Conservation (phyloP, 1,140 invertebrate genomes). For the Harlomillsia oculata region DNA sequence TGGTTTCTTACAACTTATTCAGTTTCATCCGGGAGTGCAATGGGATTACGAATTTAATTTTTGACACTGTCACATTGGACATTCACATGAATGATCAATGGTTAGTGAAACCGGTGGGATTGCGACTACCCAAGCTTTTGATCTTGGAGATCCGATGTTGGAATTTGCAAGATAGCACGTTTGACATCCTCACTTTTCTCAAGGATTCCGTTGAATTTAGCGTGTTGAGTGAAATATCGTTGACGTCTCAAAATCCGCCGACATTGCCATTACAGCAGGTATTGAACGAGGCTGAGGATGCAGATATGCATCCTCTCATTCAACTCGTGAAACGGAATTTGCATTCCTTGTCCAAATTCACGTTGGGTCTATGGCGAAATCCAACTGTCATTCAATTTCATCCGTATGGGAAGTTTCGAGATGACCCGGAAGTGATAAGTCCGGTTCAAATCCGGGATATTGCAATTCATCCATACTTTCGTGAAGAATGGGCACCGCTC, state of each 20-base stretch:
- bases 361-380: not conserved
- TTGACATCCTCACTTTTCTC: conserved; percentile 8
- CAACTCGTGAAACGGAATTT: not conserved
- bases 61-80: not conserved
- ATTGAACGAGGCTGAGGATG: not conserved
- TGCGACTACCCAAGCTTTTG: not conserved
- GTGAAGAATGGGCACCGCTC: conserved; percentile 13
- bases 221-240: not conserved
- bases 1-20: conserved; percentile 16
- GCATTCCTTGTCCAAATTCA: not conserved
- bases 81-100: conserved; percentile 3
- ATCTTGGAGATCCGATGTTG: conserved; percentile 16
- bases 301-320: not conserved
- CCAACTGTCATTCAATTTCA: conserved; percentile 11
- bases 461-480: conserved; percentile 9
- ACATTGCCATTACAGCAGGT: not conserved
- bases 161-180: conserved; percentile 10
- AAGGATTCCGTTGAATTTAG: conserved; percentile 1
- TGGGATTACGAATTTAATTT: conserved; percentile 3
- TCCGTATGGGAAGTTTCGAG: not conserved
- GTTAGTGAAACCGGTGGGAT: not conserved
- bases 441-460: conserved; percentile 8
- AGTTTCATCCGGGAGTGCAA: conserved; percentile 10
- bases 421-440: too few species aligned
- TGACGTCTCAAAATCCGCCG: not conserved